Evolutionary conservation across 2,888 invertebrate species (phyloP).

Genomic region (Junonia oenone): DNA sequence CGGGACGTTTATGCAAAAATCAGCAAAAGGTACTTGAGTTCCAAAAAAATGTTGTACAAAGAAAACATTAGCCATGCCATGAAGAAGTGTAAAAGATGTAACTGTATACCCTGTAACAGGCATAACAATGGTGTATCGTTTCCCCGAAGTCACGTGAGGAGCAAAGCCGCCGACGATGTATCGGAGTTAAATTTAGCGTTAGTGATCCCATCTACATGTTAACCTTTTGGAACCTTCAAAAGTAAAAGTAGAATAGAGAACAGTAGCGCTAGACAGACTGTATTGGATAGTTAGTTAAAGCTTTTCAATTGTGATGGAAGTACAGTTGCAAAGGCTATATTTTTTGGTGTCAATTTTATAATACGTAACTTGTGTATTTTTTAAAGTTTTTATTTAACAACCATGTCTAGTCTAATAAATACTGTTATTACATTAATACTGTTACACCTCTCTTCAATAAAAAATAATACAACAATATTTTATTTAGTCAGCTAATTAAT

Average conservation of each 20-base stretch:
- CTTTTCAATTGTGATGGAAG: no score
- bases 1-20: not conserved
- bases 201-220: constrained; percentile 63
- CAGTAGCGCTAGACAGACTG: constrained; percentile 21
- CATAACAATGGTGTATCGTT: constrained; percentile 72
- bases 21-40: constrained; percentile 24
- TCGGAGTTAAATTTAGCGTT: constrained; percentile 73
- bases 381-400: no score
- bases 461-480: no score
- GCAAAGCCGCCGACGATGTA: constrained; percentile 53
- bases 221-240: constrained; percentile 42
- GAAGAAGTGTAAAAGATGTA: constrained; percentile 59
- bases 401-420: no score
- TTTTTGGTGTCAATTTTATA: no score
- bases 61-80: constrained; percentile 52
- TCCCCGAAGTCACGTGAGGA: constrained; percentile 53
- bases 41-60: constrained; percentile 41
- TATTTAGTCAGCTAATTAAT: no score
- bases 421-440: no score
- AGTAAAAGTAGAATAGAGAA: constrained; percentile 50
- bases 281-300: no score
- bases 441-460: no score
- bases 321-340: no score
- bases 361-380: no score
- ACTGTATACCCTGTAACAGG: constrained; percentile 66